Evolutionary conservation across 2,113 vertebrate genomes (phyloP), one percentile per base, ranked within the genome.

Genomic region (Romanogobio albipinnatus): DNA sequence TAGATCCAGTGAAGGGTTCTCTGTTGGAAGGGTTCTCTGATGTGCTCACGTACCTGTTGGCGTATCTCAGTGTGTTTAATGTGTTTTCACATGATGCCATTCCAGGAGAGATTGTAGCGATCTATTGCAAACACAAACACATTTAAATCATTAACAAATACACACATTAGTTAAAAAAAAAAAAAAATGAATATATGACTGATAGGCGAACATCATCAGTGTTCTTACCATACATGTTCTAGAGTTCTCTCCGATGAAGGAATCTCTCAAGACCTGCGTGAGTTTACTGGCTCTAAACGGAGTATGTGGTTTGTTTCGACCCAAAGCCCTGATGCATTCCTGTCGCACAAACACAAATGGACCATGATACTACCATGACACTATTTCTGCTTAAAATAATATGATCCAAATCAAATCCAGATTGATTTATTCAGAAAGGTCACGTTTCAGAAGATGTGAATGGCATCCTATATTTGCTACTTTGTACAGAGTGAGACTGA

Each of bases 71-170:
- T 0, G 98, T 99, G 93, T 99, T 99, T 86, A 99, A 91, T 87
- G 97, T 99, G 92, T 99, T 99, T 96, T 99, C 98, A 95, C 98
- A 99, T 11, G 98, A 99, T 17, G 97, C 97, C 96, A 99, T 99
- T 66, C 98, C 98, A 6, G 98, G 98, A 90, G 98, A 99, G 93
- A 99, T 97, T 53, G 98, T 99, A 43, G 98, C 98, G 1, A 99
- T 99, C 98, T 99, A 90, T n/a, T 5, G 1, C 53, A 56, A 22
- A 17, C 39, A 86, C 33, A 43, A 58, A 7, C n/a, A 13, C 11
- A 6, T 24, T 36, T 9, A 19, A 17, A 78, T 22, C 59, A 61
- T 11, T 58, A 14, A 24, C 19, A 78, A 10, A 61, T 17, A 78
- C 19, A 15, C 33, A 4, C 1, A 19, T 22, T 6, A 36, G 26